These are phyloP conservation scores for Dendronephthya gigantea DNA, from an alignment of 64 coral and sea anemone species.

Conservation along the genomic window DNA sequence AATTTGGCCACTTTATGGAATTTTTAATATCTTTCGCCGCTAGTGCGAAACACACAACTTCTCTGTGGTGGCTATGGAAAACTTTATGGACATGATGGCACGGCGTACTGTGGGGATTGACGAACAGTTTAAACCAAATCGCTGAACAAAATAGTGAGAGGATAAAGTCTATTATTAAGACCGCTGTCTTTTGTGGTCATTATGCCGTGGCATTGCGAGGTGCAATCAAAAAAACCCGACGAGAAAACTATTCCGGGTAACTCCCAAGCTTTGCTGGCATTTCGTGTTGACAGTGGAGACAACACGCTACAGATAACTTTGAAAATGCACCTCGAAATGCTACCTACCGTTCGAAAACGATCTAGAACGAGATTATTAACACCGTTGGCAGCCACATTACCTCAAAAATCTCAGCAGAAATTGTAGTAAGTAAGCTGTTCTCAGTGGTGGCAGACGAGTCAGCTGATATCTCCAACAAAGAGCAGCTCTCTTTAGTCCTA, in stretches of 20 bases:
- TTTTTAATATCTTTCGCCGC: too few relatives aligned
- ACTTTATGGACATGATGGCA: neutral
- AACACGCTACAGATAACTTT: neutral
- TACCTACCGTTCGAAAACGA: too few relatives aligned
- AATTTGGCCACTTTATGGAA: too few relatives aligned
- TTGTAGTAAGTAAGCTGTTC: too few relatives aligned
- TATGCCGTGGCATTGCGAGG: neutral
- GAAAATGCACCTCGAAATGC: neutral
- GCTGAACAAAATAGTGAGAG: neutral
- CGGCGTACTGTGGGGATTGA: neutral
- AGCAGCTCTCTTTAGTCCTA: too few relatives aligned
- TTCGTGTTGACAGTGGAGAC: slow-evolving; percentile 2
- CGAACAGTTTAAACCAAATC: neutral
- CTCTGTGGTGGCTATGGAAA: neutral
- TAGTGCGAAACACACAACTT: slow-evolving; percentile 2
- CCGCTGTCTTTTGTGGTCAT: slow-evolving; percentile 1
- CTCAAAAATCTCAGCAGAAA: too few relatives aligned
- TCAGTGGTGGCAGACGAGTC: too few relatives aligned
- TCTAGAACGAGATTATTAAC: too few relatives aligned
- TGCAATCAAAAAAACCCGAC: neutral
- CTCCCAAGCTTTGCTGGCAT: neutral
- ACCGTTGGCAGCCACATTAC: too few relatives aligned
- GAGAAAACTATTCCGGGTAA: neutral
- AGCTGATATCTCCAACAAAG: too few relatives aligned
- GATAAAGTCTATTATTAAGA: slow-evolving; percentile 6